Base-by-base conservation (phyloP, 2,113 vertebrate species). In the Corythoichthys haematopterus region DNA sequence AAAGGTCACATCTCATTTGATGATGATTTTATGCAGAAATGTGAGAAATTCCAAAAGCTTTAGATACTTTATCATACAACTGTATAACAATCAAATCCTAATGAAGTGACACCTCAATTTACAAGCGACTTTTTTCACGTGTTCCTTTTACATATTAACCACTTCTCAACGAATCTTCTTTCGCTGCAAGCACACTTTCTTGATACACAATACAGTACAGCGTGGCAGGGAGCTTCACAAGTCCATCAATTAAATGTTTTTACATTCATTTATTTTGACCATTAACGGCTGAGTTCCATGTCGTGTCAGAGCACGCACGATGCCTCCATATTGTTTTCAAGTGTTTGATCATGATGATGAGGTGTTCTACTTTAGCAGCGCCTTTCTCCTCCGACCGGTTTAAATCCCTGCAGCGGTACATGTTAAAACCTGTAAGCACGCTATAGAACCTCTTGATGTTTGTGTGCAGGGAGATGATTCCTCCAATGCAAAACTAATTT, bases 341-440 rank as follows among this genome's bases (percentile, higher is more conserved):
- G 38, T 20, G 59, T 61, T 61, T 61, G 16, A 43, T 60, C 69
- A 70, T 52, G 72, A 60, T 69, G 57, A 15, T 38, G 68, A 69
- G 50, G 45, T 64, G 71, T 45, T n/a, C 9, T 43, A 43, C 56
- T 40, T 70, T 68, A 48, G 9, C 70, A 71, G 36, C 55, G 16
- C 12, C 64, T 33, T 14, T 64, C 53, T 80, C 58, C 9, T 52
- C 45, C 59, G 68, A 67, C 74, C 12, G 35, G 5, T 69, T 76
- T 38, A 46, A 75, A 68, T 70, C n/a, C 69, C 35, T 59, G 8
- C 52, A 64, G 57, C 12, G 43, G 70, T 66, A 79, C 66, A 63
- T 38, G 33, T 61, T 65, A n/a, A 80, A 80, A 58, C 75, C 40
- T 64, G 46, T 58, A 15, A 62, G 70, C 63, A 50, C 71, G 33